Evolutionary conservation across 1,140 invertebrate species (phyloP), one percentile per base, ranked within the genome.

Genomic region (Holcopasites calliopsidis): DNA sequence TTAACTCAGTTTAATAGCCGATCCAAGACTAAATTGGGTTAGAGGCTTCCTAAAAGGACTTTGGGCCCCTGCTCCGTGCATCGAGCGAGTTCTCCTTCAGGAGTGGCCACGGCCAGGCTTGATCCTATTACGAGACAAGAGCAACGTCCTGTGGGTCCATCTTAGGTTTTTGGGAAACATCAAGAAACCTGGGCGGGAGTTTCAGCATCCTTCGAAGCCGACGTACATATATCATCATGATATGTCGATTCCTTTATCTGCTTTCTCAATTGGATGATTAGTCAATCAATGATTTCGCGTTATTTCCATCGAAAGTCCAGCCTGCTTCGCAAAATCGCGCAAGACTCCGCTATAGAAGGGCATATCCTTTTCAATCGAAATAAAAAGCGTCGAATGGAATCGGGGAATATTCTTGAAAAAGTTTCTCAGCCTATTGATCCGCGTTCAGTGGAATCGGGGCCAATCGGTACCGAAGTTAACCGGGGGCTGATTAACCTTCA

Each of bases 1-100:
- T 84, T 88, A 87, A 85, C 77, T 85, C 76, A 76, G 72, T 83
- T 85, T 85, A 86, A 88, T 76, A 77, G 77, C 60, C 76, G 81
- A 76, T 86, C 77, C 77, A 85, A 82, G 80, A 47, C 76, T 54
- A 86, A 88, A 87, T 86, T 85, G 57, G 70, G 80, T 87, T 87
- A 85, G 82, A 72, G 54, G 73, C 75, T 83, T 77, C 71, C 65
- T 80, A 68, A 86, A 86, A 85, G 82, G 82, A 84, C 76, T 83
- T 77, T 72, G 55, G 72, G 57, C 64, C 66, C 70, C 33, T 55
- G 62, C 35, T 52, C n/a, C 58, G 23, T 35, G 33, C 38, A 68
- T 44, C 49, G 16, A 66, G 35, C 71, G 47, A 42, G 42, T 52
- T 42, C 62, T 73, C 72, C 80, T 69, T 49, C 18, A 58, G 28